Percentiles rank a stretch among this genome's conserved stretches.
Conservation (phyloP, 1,140 invertebrate species). For the Epicauta chinensis region DNA sequence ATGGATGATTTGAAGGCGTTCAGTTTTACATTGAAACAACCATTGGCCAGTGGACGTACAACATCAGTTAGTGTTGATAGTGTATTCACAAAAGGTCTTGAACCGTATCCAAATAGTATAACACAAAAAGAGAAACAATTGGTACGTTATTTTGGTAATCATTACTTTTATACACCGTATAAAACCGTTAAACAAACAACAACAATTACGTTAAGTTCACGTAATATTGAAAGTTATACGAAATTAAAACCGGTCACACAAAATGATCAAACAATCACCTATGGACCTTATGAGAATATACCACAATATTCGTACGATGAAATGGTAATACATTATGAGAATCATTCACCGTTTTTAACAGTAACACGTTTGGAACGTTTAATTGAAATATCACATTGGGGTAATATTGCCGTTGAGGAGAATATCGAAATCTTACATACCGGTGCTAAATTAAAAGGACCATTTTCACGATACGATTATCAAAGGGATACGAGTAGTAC, state of each 20-base stretch:
- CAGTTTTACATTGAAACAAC: slow-evolving; percentile 56
- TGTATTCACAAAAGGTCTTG: slow-evolving; percentile 67
- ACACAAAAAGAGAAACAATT: slow-evolving; percentile 90
- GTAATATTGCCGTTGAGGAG: slow-evolving; percentile 97
- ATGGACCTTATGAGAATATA: slow-evolving; percentile 82
- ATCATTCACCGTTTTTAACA: slow-evolving; percentile 92
- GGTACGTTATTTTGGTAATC: slow-evolving; percentile 77
- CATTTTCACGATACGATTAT: slow-evolving; percentile 95
- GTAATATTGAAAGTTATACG: slow-evolving; percentile 77
- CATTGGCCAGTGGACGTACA: slow-evolving; percentile 52
- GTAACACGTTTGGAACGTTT: slow-evolving; percentile 76
- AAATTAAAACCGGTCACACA: slow-evolving; percentile 79
- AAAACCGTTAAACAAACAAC: slow-evolving; percentile 72
- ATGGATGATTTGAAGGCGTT: slow-evolving; percentile 49
- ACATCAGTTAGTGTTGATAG: slow-evolving; percentile 64
- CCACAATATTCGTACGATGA: slow-evolving; percentile 47
- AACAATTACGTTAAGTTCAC: slow-evolving; percentile 28
- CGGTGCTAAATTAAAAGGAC: slow-evolving; percentile 87
- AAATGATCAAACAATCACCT: slow-evolving; percentile 70
- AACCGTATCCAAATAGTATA: slow-evolving; percentile 81
- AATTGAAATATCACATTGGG: slow-evolving; percentile 98
- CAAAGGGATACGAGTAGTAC: slow-evolving; percentile 82
- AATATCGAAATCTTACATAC: slow-evolving; percentile 85
- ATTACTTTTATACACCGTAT: slow-evolving; percentile 83
- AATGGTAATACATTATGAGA: slow-evolving; percentile 88